Conservation (phyloP, 2,888 invertebrate genomes). For the Acronicta alni region DNA sequence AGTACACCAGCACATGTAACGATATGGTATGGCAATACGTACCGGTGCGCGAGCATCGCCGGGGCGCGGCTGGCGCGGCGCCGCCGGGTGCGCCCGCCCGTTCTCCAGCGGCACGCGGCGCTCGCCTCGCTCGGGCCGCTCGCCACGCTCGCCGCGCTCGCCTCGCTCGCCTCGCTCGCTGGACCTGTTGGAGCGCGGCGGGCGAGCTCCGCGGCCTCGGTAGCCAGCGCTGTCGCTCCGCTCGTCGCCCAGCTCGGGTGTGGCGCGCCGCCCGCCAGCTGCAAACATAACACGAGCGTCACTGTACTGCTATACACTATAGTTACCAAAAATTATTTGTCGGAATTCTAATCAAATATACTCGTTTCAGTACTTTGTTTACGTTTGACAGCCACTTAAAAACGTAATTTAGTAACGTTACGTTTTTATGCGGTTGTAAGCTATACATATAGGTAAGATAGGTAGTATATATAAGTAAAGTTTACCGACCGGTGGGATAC, state of each 20-base stretch:
- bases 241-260: conserved; percentile 91
- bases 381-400: no score
- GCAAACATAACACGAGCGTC: not conserved
- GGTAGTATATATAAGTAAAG: not conserved
- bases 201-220: conserved; percentile 60
- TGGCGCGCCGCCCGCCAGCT: conserved; percentile 89
- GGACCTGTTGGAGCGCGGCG: conserved; percentile 74
- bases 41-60: conserved; percentile 30
- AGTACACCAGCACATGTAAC: not conserved
- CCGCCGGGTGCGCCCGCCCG: conserved; percentile 72
- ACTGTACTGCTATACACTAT: no score
- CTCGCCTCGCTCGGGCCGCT: conserved; percentile 76
- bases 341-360: no score
- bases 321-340: no score
- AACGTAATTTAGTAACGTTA: no score
- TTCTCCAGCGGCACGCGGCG: conserved; percentile 79
- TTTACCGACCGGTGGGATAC: conserved; percentile 36
- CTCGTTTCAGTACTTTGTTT: no score
- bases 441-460: no score
- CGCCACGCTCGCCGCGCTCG: conserved; percentile 58
- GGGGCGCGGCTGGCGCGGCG: conserved; percentile 39
- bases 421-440: no score
- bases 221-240: conserved; percentile 77
- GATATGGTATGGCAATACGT: not conserved
- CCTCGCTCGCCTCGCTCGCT: conserved; percentile 66